A percentile compares a stretch with the other conserved stretches of the same genome.
Evolutionary conservation across 2,113 vertebrate genomes (phyloP).

Genomic region (Mesoclemmys tuberculata): DNA sequence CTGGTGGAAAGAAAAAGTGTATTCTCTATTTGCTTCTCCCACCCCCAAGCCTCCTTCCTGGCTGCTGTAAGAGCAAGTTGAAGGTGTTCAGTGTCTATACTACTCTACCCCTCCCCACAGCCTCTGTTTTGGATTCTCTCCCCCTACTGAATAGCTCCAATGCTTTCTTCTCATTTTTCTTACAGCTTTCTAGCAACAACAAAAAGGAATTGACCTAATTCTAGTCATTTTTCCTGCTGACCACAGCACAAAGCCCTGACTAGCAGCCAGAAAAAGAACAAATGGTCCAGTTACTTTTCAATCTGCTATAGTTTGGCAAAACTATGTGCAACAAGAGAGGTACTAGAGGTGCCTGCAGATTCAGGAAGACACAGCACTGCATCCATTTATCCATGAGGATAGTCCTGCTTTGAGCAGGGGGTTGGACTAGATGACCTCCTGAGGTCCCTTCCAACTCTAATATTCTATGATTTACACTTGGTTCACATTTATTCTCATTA

Average conservation of each 20-base stretch:
- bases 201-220: not conserved
- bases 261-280: not conserved
- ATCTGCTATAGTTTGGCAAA: not conserved
- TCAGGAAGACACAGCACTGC: not conserved
- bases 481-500: not conserved
- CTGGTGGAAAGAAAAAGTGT: not conserved
- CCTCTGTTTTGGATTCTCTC: not conserved
- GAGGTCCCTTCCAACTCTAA: no score
- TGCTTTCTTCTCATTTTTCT: not conserved
- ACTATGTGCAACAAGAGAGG: not conserved
- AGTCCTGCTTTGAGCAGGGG: no score
- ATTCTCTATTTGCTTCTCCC: not conserved
- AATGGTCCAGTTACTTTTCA: not conserved
- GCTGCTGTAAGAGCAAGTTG: not conserved
- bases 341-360: not conserved
- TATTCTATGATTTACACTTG: no score
- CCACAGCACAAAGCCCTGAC: not conserved
- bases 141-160: not conserved
- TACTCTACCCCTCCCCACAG: not conserved
- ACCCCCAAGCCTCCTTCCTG: not conserved
- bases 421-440: no score
- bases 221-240: not conserved
- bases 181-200: not conserved
- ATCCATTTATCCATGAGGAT: no score
- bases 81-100: not conserved